Evolutionary conservation across 1,140 invertebrate genomes (phyloP).

Genomic region (Copidosoma floridanum): DNA sequence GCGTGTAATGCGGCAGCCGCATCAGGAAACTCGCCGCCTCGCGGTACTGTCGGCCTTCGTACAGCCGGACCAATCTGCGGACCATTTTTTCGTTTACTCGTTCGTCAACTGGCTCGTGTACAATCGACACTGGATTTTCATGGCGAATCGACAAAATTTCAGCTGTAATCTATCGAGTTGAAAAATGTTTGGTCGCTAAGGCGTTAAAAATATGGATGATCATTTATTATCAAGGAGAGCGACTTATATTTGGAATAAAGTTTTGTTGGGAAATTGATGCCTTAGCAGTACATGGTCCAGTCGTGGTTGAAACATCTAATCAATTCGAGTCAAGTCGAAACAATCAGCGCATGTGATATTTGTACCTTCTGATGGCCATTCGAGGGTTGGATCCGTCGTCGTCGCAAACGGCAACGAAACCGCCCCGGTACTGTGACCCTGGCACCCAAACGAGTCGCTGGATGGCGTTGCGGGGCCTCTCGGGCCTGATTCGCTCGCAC

Average conservation of each 20-base stretch:
- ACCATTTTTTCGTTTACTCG: too few species aligned
- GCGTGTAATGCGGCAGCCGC: conserved; percentile 70
- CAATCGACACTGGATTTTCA: too few species aligned
- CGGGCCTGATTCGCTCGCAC: conserved; percentile 47
- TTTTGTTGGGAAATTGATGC: too few species aligned
- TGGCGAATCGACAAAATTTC: too few species aligned
- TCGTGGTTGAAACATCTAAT: background rate
- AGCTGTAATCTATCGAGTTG: too few species aligned
- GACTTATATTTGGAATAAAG: too few species aligned
- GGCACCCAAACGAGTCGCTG: conserved; percentile 44
- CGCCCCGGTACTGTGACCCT: conserved; percentile 44
- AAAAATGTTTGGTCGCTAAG: too few species aligned
- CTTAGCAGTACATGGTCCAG: too few species aligned
- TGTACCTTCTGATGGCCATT: conserved; percentile 67
- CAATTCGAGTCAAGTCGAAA: background rate
- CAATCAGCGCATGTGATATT: background rate
- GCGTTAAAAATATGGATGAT: too few species aligned
- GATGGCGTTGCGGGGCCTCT: conserved; percentile 44
- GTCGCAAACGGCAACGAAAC: conserved; percentile 56
- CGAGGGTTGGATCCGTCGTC: conserved; percentile 71
- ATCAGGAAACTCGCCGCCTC: conserved; percentile 77
- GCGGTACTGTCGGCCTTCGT: conserved; percentile 75
- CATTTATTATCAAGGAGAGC: too few species aligned
- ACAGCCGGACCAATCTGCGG: conserved; percentile 66
- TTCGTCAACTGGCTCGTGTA: too few species aligned